These are phyloP conservation scores for Corydoras maculifer DNA, from an alignment of 2,113 vertebrate genomes.

Conservation along the genomic window DNA sequence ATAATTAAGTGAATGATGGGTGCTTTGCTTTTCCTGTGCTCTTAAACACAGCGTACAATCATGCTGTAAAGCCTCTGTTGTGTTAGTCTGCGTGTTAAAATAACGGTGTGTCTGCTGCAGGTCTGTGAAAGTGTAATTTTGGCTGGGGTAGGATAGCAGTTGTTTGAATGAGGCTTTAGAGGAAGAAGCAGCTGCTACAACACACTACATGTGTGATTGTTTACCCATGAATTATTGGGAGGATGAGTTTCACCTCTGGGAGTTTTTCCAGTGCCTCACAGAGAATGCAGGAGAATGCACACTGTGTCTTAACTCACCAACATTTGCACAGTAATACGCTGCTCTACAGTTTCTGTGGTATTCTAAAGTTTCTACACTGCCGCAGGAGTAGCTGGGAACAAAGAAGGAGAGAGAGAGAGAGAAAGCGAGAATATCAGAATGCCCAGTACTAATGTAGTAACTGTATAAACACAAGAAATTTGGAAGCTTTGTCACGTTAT, in stretches of 20 bases:
- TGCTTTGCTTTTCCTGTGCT: too few relatives aligned
- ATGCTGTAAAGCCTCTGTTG: too few relatives aligned
- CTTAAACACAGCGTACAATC: too few relatives aligned
- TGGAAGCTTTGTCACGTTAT: too few relatives aligned
- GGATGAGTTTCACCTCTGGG: constrained; percentile 24
- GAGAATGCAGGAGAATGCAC: constrained; percentile 17
- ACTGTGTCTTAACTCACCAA: constrained; percentile 12
- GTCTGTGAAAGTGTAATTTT: too few relatives aligned
- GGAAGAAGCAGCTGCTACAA: background rate
- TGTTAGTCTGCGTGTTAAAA: too few relatives aligned
- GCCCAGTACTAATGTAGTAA: too few relatives aligned
- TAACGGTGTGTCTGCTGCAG: too few relatives aligned
- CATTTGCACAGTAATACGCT: background rate
- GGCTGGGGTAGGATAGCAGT: background rate
- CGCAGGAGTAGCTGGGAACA: constrained; percentile 42
- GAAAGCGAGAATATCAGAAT: background rate
- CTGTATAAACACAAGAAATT: too few relatives aligned
- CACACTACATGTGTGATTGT: background rate
- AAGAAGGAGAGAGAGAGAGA: constrained; percentile 28
- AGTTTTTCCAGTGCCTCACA: constrained; percentile 7
- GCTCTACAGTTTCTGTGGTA: constrained; percentile 7
- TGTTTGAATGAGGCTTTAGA: background rate
- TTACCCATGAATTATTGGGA: constrained; percentile 15
- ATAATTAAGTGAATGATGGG: too few relatives aligned
- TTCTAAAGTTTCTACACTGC: constrained; percentile 17